Conservation (phyloP, 2,888 invertebrate genomes). For the Pristionchus japonicus region DNA sequence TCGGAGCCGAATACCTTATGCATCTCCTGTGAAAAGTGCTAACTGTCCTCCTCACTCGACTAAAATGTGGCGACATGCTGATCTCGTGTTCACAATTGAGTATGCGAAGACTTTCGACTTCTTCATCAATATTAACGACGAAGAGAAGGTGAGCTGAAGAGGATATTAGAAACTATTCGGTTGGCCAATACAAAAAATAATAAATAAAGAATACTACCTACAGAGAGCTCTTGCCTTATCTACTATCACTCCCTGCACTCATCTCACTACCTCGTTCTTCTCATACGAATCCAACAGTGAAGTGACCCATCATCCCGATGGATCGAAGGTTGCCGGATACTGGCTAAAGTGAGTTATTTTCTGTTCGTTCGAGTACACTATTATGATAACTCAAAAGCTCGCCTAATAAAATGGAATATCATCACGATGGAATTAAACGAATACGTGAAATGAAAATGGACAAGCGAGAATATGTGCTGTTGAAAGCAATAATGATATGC, state of each 20-base stretch:
- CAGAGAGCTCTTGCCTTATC: neutral
- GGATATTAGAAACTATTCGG: too few species aligned
- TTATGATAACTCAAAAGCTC: neutral
- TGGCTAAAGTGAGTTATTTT: neutral
- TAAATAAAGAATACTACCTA: neutral
- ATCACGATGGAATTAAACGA: neutral
- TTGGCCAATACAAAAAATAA: too few species aligned
- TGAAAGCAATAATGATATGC: neutral
- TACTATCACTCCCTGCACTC: neutral
- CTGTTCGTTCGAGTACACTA: neutral
- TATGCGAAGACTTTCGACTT: neutral
- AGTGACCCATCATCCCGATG: neutral
- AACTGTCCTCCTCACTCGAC: neutral
- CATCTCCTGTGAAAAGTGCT: too few species aligned
- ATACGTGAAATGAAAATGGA: neutral
- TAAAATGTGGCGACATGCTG: neutral
- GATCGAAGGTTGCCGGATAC: neutral
- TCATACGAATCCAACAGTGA: neutral
- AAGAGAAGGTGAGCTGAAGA: neutral
- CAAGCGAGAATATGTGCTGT: neutral
- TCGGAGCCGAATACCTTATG: too few species aligned
- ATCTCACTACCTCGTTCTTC: neutral
- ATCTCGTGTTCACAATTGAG: neutral
- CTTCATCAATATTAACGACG: neutral
- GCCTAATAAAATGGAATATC: neutral